phyloP scores from a whole-genome alignment of 2,797 vertebrate genomes.

The Balearica regulorum region DNA sequence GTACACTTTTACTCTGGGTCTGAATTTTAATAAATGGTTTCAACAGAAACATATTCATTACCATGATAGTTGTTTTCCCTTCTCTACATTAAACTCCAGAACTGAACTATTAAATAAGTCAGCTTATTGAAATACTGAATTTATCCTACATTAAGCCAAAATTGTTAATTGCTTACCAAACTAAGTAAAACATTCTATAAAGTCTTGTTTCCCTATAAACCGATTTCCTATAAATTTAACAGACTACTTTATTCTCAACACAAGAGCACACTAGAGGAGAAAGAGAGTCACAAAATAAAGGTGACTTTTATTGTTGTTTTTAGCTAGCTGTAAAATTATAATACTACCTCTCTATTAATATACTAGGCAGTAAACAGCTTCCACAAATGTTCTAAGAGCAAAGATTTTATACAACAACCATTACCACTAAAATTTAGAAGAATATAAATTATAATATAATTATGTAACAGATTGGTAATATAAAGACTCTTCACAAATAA shows the following conservation, averaged over 20 bases:
- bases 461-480: neutral
- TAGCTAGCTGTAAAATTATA: constrained; percentile 5
- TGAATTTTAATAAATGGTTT: neutral
- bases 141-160: neutral
- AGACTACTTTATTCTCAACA: neutral
- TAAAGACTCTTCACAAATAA: neutral
- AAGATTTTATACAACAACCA: neutral
- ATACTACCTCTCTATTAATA: constrained; percentile 10
- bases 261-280: neutral
- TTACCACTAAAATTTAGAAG: neutral
- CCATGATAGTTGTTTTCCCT: neutral
- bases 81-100: neutral
- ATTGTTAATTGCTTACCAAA: neutral
- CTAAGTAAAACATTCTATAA: neutral
- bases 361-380: neutral
- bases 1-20: neutral
- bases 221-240: neutral
- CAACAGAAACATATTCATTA: neutral
- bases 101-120: neutral
- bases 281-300: neutral
- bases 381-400: neutral
- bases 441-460: neutral
- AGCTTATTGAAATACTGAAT: neutral
- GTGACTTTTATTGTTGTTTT: constrained; percentile 21
- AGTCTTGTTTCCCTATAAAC: neutral